Evolutionary conservation across 2,888 invertebrate species (phyloP).

Genomic region (Deilephila elpenor): DNA sequence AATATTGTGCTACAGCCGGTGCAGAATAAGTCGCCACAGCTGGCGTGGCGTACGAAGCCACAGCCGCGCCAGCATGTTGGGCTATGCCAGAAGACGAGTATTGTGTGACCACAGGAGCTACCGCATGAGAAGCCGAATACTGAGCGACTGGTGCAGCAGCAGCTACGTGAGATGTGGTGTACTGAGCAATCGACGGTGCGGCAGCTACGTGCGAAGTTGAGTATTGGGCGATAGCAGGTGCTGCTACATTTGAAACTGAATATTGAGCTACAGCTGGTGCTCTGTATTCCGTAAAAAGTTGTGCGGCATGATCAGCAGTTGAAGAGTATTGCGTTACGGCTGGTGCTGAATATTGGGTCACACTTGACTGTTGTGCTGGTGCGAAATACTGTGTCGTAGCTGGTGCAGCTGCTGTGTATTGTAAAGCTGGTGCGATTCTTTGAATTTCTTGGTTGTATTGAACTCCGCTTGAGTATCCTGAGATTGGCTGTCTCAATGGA

Average conservation of each 20-base stretch:
- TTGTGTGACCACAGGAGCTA: conserved; percentile 61
- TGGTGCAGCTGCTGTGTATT: conserved; percentile 50
- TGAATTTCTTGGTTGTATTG: conserved; percentile 57
- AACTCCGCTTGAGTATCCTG: conserved; percentile 37
- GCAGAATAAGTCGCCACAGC: conserved; percentile 46
- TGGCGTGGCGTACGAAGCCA: conserved; percentile 43
- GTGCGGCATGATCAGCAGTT: conserved; percentile 43
- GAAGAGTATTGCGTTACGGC: conserved; percentile 50
- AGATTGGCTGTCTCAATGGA: conserved; percentile 57
- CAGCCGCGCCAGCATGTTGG: conserved; percentile 34
- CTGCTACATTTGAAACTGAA: conserved; percentile 37
- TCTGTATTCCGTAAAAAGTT: conserved; percentile 58
- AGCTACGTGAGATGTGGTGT: conserved; percentile 1
- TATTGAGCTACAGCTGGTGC: conserved; percentile 62
- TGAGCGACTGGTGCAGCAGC: not conserved
- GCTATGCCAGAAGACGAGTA: conserved; percentile 34
- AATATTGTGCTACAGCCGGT: conserved; percentile 46
- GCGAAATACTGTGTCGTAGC: conserved; percentile 51
- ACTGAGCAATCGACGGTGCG: conserved; percentile 22
- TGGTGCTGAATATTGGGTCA: conserved; percentile 43
- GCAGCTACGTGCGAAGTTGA: conserved; percentile 47
- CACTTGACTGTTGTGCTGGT: conserved; percentile 43
- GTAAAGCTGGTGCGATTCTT: conserved; percentile 38
- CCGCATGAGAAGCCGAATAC: conserved; percentile 31
- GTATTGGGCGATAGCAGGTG: conserved; percentile 34